Conservation (phyloP, 2,113 vertebrate genomes). For the Platichthys flesus region DNA sequence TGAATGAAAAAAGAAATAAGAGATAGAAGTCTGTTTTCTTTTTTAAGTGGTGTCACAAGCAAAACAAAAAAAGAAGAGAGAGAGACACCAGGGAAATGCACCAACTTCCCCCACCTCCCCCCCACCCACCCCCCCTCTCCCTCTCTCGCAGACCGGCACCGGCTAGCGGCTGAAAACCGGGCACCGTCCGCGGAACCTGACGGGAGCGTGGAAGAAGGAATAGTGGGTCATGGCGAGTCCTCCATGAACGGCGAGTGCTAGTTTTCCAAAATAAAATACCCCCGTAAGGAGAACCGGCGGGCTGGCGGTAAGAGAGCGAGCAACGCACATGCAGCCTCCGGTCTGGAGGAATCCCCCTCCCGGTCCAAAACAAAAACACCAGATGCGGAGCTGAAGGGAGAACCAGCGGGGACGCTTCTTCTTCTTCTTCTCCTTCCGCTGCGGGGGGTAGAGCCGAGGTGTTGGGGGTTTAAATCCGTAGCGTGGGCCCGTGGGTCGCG, state of each 20-base stretch:
- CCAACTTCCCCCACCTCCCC: conserved; percentile 19
- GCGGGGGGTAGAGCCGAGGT: not conserved
- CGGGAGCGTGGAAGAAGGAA: conserved; percentile 47
- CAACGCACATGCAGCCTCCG: conserved; percentile 45
- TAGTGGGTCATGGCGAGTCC: conserved; percentile 47
- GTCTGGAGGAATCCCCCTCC: conserved; percentile 53
- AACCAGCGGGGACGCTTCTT: too few relatives aligned
- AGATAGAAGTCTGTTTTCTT: not conserved
- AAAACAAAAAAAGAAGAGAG: not conserved
- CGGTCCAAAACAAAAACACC: conserved; percentile 29
- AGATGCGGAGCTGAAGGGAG: not conserved
- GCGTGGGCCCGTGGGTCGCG: conserved; percentile 49
- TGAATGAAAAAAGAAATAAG: not conserved
- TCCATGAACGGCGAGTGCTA: not conserved
- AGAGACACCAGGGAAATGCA: not conserved
- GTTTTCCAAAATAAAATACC: too few relatives aligned
- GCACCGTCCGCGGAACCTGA: conserved; percentile 25
- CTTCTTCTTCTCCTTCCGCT: too few relatives aligned
- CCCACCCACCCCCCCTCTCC: not conserved
- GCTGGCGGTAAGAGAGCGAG: not conserved
- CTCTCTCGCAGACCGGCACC: conserved; percentile 3
- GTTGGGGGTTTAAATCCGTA: conserved; percentile 56
- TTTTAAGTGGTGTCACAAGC: conserved; percentile 3
- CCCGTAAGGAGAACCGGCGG: too few relatives aligned
- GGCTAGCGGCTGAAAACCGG: conserved; percentile 17